phyloP scores from a whole-genome alignment of 2,888 invertebrate species.

The Drosophila flavopinicola region DNA sequence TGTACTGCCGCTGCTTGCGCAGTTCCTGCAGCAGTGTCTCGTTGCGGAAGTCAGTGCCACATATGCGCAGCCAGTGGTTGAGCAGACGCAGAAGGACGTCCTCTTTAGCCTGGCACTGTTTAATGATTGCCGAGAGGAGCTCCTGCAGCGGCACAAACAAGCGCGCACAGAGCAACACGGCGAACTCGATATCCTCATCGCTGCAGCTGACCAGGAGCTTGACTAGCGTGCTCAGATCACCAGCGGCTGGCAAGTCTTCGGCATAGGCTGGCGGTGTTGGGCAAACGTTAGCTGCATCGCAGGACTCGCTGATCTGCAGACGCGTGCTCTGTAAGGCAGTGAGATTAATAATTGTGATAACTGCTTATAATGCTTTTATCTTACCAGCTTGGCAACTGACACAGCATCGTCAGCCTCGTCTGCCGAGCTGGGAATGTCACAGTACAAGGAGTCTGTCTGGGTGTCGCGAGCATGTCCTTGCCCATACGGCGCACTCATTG shows the following conservation, averaged over 20 bases:
- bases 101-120: constrained; percentile 86
- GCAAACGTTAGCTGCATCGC: constrained; percentile 37
- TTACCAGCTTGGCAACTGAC: constrained; percentile 55
- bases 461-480: constrained; percentile 40
- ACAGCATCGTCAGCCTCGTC: constrained; percentile 63
- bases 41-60: constrained; percentile 97
- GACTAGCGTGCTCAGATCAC: constrained; percentile 46
- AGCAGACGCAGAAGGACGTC: constrained; percentile 85
- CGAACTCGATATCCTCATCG: constrained; percentile 92
- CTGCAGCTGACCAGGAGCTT: constrained; percentile 58
- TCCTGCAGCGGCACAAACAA: constrained; percentile 88
- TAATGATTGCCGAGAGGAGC: constrained; percentile 91
- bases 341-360: neutral
- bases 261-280: constrained; percentile 47
- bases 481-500: constrained; percentile 64
- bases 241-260: constrained; percentile 61
- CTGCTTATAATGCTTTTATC: neutral
- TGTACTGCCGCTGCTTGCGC: constrained; percentile 91
- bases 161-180: constrained; percentile 51
- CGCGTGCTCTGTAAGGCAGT: constrained; percentile 45
- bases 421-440: constrained; percentile 70
- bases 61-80: constrained; percentile 95
- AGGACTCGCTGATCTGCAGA: constrained; percentile 52
- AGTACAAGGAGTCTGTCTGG: constrained; percentile 68
- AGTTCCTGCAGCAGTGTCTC: constrained; percentile 95